Evolutionary conservation across 2,113 vertebrate species (phyloP).

Genomic region (Pachyramphus minor): DNA sequence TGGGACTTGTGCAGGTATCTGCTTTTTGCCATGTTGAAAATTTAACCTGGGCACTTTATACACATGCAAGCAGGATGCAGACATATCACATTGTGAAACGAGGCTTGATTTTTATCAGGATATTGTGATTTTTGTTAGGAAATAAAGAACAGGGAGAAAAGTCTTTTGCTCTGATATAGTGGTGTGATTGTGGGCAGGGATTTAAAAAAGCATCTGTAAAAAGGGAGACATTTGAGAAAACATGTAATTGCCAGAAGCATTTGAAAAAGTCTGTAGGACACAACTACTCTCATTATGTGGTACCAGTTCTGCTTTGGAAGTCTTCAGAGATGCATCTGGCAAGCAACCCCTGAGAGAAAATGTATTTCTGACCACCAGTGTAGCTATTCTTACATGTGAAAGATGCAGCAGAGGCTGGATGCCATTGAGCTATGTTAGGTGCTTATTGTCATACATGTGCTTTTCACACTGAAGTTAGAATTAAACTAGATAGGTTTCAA

Average conservation of each 20-base stretch:
- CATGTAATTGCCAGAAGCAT: not conserved
- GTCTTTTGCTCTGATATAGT: not conserved
- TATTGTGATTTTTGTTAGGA: not conserved
- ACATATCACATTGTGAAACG: not conserved
- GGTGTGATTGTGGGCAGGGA: not conserved
- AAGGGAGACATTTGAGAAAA: not conserved
- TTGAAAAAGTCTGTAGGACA: not conserved
- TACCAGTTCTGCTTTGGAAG: not conserved
- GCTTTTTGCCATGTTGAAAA: not conserved
- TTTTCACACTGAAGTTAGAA: not conserved
- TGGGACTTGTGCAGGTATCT: not conserved
- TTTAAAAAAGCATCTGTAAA: not conserved
- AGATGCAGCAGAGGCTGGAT: not conserved
- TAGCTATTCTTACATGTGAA: not conserved
- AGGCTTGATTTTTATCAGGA: not conserved
- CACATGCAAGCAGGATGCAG: not conserved
- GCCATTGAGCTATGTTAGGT: not conserved
- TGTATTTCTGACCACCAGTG: not conserved
- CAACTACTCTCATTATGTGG: not conserved
- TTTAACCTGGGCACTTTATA: not conserved
- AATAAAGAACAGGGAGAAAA: not conserved
- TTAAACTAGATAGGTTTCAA: not conserved
- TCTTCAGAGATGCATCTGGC: not conserved
- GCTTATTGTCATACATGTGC: not conserved
- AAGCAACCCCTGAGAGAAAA: not conserved